Evolutionary conservation across 2,797 vertebrate species (phyloP).

Genomic region (Pyrocephalus nanus): DNA sequence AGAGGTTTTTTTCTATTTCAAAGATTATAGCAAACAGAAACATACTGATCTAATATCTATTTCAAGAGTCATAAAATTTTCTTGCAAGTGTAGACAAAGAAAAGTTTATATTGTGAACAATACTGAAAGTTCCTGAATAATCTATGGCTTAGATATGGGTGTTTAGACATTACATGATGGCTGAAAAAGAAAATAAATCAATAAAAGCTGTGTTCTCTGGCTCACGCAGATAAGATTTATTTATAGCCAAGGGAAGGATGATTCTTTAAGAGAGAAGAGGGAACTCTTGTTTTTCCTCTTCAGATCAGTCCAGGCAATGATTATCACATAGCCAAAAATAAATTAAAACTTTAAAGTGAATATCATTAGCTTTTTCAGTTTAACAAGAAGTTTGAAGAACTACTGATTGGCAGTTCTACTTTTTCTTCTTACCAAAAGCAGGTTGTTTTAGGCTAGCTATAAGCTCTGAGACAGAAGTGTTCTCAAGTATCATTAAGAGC

Average conservation of each 20-base stretch:
- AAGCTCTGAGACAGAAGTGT: not conserved
- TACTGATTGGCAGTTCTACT: not conserved
- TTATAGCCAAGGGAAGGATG: not conserved
- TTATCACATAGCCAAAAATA: not conserved
- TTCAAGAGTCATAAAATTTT: not conserved
- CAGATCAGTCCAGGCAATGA: not conserved
- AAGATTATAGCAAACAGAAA: not conserved
- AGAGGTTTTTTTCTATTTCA: not conserved
- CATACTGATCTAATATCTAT: not conserved
- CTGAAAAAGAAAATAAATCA: constrained; percentile 32
- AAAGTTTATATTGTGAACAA: not conserved
- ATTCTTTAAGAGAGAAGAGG: not conserved
- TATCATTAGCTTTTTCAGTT: not conserved
- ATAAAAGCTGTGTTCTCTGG: constrained; percentile 20
- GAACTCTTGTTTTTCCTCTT: not conserved
- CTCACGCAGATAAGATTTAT: not conserved
- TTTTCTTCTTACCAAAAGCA: not conserved
- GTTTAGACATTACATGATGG: not conserved
- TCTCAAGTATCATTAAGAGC: constrained; percentile 30
- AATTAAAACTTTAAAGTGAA: not conserved
- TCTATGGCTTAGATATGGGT: not conserved
- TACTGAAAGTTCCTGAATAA: not conserved
- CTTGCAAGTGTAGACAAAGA: not conserved
- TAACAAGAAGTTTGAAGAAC: not conserved
- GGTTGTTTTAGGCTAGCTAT: constrained; percentile 9